These are phyloP conservation scores for Thymelicus sylvestris DNA, from an alignment of 2,888 invertebrate genomes.

Conservation along the genomic window DNA sequence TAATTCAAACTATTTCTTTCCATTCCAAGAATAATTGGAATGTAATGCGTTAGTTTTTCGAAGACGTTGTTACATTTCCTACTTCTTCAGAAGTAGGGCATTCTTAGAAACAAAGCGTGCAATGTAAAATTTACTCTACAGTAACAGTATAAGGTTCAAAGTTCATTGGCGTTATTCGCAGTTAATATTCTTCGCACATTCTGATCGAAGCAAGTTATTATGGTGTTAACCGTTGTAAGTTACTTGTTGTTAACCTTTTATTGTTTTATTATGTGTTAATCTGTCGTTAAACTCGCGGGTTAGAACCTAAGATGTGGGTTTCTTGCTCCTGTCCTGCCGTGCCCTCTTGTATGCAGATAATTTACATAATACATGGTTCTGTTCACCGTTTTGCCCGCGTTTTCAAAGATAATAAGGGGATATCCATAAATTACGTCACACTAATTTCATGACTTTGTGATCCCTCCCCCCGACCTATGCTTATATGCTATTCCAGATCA, in stretches of 20 bases:
- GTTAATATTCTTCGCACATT: slow-evolving; percentile 27
- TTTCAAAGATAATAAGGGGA: too few species aligned
- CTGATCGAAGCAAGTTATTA: slow-evolving; percentile 17
- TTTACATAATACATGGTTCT: too few species aligned
- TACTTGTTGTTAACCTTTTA: slow-evolving; percentile 3
- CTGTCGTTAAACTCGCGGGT: background rate
- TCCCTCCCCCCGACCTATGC: too few species aligned
- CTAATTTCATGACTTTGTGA: too few species aligned
- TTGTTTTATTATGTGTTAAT: slow-evolving; percentile 10
- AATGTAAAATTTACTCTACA: background rate
- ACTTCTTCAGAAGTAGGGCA: slow-evolving; percentile 23
- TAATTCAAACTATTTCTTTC: background rate
- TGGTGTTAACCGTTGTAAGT: slow-evolving; percentile 12
- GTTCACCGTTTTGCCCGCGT: too few species aligned
- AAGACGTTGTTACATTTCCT: slow-evolving; percentile 21
- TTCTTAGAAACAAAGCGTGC: background rate
- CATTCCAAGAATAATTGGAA: slow-evolving; percentile 26
- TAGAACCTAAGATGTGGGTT: too few species aligned
- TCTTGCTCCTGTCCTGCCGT: too few species aligned
- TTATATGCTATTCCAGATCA: too few species aligned
- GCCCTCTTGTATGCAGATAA: too few species aligned
- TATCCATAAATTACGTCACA: too few species aligned
- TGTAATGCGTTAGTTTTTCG: slow-evolving; percentile 22
- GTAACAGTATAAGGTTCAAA: background rate
- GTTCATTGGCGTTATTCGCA: background rate